Conservation (phyloP, 2,888 invertebrate genomes). For the Elegia similella region DNA sequence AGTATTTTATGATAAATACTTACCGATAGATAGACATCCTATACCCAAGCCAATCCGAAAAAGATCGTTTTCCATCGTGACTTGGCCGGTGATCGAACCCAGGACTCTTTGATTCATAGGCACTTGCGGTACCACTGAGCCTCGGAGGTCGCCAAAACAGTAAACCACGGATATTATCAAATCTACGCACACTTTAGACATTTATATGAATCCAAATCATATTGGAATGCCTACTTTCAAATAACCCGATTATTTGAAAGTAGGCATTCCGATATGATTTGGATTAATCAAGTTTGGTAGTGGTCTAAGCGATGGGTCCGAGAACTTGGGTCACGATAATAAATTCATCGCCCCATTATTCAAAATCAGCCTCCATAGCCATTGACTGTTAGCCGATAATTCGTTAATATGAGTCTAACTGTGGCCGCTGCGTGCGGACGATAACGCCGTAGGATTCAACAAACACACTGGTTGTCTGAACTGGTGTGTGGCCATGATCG, state of each 20-base stretch:
- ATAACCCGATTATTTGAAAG: slow-evolving; percentile 51
- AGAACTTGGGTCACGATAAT: slow-evolving; percentile 43
- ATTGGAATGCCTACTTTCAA: slow-evolving; percentile 37
- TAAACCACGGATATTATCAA: background rate
- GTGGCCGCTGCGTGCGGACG: slow-evolving; percentile 66
- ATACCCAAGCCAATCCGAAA: too few species aligned
- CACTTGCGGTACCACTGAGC: too few species aligned
- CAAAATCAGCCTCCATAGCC: slow-evolving; percentile 68
- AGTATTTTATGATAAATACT: too few species aligned
- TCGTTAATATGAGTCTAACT: slow-evolving; percentile 74
- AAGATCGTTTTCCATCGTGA: too few species aligned
- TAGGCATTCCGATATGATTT: slow-evolving; percentile 36
- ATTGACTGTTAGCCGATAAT: slow-evolving; percentile 68
- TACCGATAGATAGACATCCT: too few species aligned
- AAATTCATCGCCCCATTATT: slow-evolving; percentile 64
- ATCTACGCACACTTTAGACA: slow-evolving; percentile 25
- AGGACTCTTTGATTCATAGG: too few species aligned
- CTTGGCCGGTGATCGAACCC: too few species aligned
- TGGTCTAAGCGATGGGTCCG: slow-evolving; percentile 29
- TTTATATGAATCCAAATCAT: slow-evolving; percentile 35
- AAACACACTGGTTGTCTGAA: slow-evolving; percentile 46
- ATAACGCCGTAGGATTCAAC: slow-evolving; percentile 63
- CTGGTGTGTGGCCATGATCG: slow-evolving; percentile 21
- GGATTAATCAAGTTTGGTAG: slow-evolving; percentile 36
- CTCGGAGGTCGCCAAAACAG: too few species aligned